Percentiles rank a stretch among this genome's conserved stretches.
phyloP scores from a whole-genome alignment of 2,888 invertebrate genomes.

The Rhorus exstirpatorius region DNA sequence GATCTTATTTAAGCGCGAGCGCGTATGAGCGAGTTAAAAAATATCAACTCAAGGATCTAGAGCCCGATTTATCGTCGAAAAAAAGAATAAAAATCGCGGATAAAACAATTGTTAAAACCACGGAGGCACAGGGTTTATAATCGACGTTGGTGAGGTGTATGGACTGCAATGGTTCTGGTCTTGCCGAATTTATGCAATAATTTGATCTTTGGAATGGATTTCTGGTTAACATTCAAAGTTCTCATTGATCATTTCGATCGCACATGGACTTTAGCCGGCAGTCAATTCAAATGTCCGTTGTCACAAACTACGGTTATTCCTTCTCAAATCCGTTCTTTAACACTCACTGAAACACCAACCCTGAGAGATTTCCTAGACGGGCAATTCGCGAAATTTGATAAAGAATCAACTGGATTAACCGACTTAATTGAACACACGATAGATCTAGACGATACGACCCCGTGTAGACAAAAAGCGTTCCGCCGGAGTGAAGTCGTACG shows the following conservation, averaged over 20 bases:
- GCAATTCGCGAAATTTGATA: conserved; percentile 5
- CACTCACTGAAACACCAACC: neutral
- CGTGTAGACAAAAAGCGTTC: too few species aligned
- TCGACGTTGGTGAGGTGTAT: conserved; percentile 47
- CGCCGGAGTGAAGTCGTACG: too few species aligned
- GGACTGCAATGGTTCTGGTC: conserved; percentile 53
- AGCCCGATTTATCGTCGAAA: conserved; percentile 11
- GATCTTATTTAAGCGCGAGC: conserved; percentile 32
- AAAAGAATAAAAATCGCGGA: conserved; percentile 33
- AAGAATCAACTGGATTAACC: neutral
- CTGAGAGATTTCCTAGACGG: conserved; percentile 1
- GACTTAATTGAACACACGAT: too few species aligned
- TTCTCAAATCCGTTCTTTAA: conserved; percentile 3
- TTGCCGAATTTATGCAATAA: conserved; percentile 30
- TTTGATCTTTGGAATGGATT: conserved; percentile 53
- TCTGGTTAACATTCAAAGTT: conserved; percentile 57
- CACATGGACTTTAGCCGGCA: conserved; percentile 1
- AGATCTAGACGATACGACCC: too few species aligned
- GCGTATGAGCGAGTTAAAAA: conserved; percentile 37
- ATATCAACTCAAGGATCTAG: conserved; percentile 20
- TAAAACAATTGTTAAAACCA: conserved; percentile 34
- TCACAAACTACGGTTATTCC: conserved; percentile 3
- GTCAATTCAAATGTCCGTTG: neutral
- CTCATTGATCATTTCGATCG: conserved; percentile 22
- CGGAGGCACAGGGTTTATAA: conserved; percentile 52